Percentiles rank a stretch among this genome's conserved stretches.
Conservation (phyloP, 30 jellyfish, hydroid and myxozoan species). For the Hydra vulgaris region DNA sequence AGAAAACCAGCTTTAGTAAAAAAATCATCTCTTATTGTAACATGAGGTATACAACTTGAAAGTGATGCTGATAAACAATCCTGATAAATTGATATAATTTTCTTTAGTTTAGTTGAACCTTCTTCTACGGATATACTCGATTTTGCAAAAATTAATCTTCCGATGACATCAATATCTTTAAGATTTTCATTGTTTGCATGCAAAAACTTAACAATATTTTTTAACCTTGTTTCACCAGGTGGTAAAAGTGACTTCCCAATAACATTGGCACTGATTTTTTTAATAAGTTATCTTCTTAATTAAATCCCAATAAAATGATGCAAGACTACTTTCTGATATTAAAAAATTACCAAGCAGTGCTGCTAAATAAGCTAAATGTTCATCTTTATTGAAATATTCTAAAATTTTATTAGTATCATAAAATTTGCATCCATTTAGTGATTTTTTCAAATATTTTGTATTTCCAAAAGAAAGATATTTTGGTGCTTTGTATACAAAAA, state of each 20-base stretch:
- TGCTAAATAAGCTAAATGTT: constrained; percentile 63
- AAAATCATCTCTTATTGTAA: not conserved
- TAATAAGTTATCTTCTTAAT: constrained; percentile 76
- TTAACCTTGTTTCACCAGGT: constrained; percentile 62
- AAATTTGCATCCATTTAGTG: constrained; percentile 20
- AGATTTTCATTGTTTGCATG: constrained; percentile 24
- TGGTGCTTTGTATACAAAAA: constrained; percentile 47
- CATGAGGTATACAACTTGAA: not conserved
- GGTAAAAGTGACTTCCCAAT: constrained; percentile 49
- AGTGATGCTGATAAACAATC: constrained; percentile 14
- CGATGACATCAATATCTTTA: constrained; percentile 45
- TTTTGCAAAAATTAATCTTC: constrained; percentile 14
- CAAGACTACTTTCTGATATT: constrained; percentile 49
- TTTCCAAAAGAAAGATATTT: constrained; percentile 41
- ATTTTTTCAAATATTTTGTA: constrained; percentile 23
- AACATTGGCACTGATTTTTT: constrained; percentile 32
- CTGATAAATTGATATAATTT: constrained; percentile 6
- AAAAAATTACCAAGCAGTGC: constrained; percentile 57
- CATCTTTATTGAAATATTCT: constrained; percentile 43
- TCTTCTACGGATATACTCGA: constrained; percentile 9
- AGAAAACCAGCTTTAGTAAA: not conserved
- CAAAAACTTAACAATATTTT: constrained; percentile 72
- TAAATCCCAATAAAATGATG: constrained; percentile 80
- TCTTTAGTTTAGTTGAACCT: constrained; percentile 5
- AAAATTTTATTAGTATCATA: constrained; percentile 22